Evolutionary conservation across 2,797 vertebrate species (phyloP).

Genomic region (Catamblyrhynchus diadema): DNA sequence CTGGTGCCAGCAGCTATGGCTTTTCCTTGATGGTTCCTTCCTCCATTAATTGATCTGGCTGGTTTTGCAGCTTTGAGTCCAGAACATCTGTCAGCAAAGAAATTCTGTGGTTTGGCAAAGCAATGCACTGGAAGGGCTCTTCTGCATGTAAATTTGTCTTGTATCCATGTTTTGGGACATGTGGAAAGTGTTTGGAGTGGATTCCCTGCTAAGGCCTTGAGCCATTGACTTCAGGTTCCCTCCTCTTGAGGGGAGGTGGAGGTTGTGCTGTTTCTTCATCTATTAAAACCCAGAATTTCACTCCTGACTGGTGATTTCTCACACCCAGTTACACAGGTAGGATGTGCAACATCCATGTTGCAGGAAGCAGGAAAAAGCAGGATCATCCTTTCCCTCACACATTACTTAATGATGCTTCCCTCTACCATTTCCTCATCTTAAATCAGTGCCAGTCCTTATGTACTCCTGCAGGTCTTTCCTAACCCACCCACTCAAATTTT

Average conservation of each 20-base stretch:
- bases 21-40: neutral
- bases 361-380: neutral
- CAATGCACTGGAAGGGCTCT: neutral
- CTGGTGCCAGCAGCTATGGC: neutral
- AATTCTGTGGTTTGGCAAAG: neutral
- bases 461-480: neutral
- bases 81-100: neutral
- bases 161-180: neutral
- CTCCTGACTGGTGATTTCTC: neutral
- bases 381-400: neutral
- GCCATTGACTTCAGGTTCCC: neutral
- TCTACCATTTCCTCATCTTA: neutral
- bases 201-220: neutral
- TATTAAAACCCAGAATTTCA: accelerated
- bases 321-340: neutral
- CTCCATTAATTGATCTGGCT: neutral
- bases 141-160: neutral
- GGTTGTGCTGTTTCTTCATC: neutral
- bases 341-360: neutral
- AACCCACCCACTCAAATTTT: neutral
- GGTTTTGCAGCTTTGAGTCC: neutral
- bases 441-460: neutral
- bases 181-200: neutral
- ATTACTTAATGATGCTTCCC: neutral
- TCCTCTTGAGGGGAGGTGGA: neutral